Base-by-base conservation (phyloP, 2,797 vertebrate species). In the Podargus strigoides region DNA sequence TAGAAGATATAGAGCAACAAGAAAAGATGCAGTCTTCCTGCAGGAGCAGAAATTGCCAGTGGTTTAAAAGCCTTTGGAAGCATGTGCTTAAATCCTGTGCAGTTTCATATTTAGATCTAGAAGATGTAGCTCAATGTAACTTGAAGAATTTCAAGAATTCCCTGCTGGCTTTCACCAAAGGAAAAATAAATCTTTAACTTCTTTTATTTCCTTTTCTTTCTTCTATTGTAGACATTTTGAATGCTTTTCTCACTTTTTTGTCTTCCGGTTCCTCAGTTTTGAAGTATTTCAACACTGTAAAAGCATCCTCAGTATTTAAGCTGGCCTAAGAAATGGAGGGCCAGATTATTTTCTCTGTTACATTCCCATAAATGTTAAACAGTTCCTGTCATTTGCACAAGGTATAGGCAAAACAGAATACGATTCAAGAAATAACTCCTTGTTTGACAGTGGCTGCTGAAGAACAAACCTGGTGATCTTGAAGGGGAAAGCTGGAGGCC, bases 71-170 rank as follows among this genome's bases (percentile, higher is more conserved):
- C 46, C 46, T 68, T 32, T 67, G 81, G 80, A 95, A 90, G 24
- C 42, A 32, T 36, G 36, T 67, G 53, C 73, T 90, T 91, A 84
- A 94, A 90, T 94, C 66, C 79, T 85, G 39, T 72, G 87, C 23
- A 55, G 53, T 91, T 86, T 93, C 85, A 73, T 32, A 9, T 90
- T 94, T 89, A 87, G 53, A 84, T 94, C 21, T 72, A 81, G 73
- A 90, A 90, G 46, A 50, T 58, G 83, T 77, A 83, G 55, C 41
- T 93, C 67, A 80, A 14, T 78, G n/a, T 28, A 64, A 16, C 52
- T 82, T 64, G 41, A 94, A 87, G 64, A 56, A 66, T 68, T 85
- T 93, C 44, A 93, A 55, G 53, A 93, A 94, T 90, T 95, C 49
- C 47, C 53, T 64, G 22, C 73, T 95, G 78, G 75, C 77, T 89